A percentile compares a stretch with the other conserved stretches of the same genome.
Conservation (phyloP, 2,113 vertebrate genomes). For the Cryptotis parvus region DNA sequence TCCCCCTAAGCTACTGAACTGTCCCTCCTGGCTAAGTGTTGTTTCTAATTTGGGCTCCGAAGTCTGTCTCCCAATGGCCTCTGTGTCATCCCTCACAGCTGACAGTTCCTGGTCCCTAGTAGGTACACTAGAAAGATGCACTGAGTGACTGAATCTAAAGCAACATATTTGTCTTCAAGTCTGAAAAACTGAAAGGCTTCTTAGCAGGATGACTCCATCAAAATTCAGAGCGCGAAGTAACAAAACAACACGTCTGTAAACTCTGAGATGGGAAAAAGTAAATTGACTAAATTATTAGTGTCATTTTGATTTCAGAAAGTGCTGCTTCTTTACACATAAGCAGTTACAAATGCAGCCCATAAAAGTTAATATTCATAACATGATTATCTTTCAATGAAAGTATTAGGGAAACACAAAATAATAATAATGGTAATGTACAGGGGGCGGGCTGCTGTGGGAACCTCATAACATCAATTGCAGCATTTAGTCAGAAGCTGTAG, state of each 20-base stretch:
- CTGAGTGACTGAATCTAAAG: background rate
- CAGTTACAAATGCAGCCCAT: conserved; percentile 67
- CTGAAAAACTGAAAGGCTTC: conserved; percentile 19
- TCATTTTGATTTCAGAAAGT: conserved; percentile 74
- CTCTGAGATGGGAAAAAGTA: conserved; percentile 47
- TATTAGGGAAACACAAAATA: conserved; percentile 70
- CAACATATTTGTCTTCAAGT: background rate
- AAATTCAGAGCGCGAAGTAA: conserved; percentile 49
- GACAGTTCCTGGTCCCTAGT: background rate
- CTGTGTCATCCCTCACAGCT: background rate
- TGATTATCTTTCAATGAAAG: conserved; percentile 76
- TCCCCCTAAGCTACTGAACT: accelerated
- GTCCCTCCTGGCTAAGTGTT: no score
- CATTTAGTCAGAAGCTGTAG: background rate
- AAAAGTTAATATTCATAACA: conserved; percentile 79
- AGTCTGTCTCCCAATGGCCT: background rate
- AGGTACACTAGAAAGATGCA: background rate
- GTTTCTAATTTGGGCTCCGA: background rate
- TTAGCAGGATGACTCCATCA: conserved; percentile 36
- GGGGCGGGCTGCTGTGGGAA: background rate
- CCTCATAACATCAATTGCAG: background rate
- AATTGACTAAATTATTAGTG: conserved; percentile 80
- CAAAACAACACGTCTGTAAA: conserved; percentile 66
- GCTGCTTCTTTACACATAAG: conserved; percentile 76
- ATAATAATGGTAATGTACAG: conserved; percentile 20